Conservation (phyloP, 2,797 vertebrate species). For the Triplophysa bombifrons region DNA sequence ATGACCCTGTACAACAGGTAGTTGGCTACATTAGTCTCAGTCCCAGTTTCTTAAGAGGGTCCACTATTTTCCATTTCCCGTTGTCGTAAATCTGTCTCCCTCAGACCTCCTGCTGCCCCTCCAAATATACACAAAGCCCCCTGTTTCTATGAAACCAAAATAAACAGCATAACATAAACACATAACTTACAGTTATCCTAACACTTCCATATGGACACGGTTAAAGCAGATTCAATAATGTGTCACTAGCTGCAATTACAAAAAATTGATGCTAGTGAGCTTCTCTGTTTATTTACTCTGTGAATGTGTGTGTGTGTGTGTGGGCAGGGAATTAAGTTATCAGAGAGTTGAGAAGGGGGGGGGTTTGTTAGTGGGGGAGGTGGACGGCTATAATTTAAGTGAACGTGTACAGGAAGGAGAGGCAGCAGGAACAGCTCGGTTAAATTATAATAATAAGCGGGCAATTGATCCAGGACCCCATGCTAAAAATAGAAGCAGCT, state of each 20-base stretch:
- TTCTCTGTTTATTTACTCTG: slow-evolving; percentile 38
- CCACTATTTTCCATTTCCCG: slow-evolving; percentile 61
- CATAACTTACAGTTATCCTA: slow-evolving; percentile 13
- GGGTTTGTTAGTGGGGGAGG: slow-evolving; percentile 27
- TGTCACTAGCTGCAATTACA: background rate
- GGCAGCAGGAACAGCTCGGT: slow-evolving; percentile 58
- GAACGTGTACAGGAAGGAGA: slow-evolving; percentile 54
- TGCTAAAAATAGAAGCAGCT: slow-evolving; percentile 62
- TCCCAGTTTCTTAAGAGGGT: slow-evolving; percentile 33
- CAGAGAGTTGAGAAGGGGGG: slow-evolving; percentile 16
- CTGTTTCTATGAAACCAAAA: slow-evolving; percentile 11
- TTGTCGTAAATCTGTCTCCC: slow-evolving; percentile 65
- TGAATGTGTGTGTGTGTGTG: background rate
- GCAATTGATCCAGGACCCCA: slow-evolving; percentile 62
- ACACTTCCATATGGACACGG: slow-evolving; percentile 1
- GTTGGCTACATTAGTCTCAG: background rate
- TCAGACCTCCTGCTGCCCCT: slow-evolving; percentile 57
- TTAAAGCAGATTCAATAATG: slow-evolving; percentile 17
- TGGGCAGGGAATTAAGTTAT: slow-evolving; percentile 39
- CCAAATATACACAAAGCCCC: slow-evolving; percentile 43
- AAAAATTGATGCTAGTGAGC: slow-evolving; percentile 29
- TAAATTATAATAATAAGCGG: slow-evolving; percentile 72
- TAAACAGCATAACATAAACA: slow-evolving; percentile 21
- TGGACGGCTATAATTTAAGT: slow-evolving; percentile 65
- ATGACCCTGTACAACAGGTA: slow-evolving; percentile 11